Conservation (phyloP, 2,797 vertebrate species). For the Anas bahamensis region DNA sequence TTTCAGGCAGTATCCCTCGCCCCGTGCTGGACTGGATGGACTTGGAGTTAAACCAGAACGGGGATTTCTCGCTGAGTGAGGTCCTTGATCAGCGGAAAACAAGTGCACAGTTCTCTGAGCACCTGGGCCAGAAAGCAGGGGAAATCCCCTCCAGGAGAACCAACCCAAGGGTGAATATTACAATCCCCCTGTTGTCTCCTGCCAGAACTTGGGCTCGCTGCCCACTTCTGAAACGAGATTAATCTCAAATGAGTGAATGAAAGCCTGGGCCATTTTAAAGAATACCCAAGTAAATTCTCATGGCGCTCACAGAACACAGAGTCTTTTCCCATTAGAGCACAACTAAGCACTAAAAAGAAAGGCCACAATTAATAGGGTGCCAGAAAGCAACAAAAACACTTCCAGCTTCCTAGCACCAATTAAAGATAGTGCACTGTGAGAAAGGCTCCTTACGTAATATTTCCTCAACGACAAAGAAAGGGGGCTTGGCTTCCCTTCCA, state of each 20-base stretch:
- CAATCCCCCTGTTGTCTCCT: background rate
- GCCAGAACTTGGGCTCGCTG: background rate
- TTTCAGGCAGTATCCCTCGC: background rate
- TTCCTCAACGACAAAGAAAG: background rate
- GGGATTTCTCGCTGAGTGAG: background rate
- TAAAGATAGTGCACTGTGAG: background rate
- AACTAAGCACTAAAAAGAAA: slow-evolving; percentile 31
- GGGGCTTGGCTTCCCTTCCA: slow-evolving; percentile 16
- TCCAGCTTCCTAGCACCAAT: slow-evolving; percentile 63
- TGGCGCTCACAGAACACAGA: slow-evolving; percentile 46
- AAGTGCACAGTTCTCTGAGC: background rate
- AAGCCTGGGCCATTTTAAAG: slow-evolving; percentile 8
- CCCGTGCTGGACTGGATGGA: background rate
- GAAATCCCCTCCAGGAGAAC: background rate
- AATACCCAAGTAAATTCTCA: slow-evolving; percentile 43
- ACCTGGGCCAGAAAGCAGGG: background rate
- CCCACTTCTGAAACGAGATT: slow-evolving; percentile 3
- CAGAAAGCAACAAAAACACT: slow-evolving; percentile 65
- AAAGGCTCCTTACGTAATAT: slow-evolving; percentile 31
- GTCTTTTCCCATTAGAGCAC: slow-evolving; percentile 59
- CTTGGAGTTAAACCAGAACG: background rate
- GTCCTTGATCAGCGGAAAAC: background rate
- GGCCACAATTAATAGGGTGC: slow-evolving; percentile 68
- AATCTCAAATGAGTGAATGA: slow-evolving; percentile 41
- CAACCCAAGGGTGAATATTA: background rate